These are phyloP conservation scores for Polia nebulosa DNA, from an alignment of 2,888 invertebrate species.

Conservation along the genomic window DNA sequence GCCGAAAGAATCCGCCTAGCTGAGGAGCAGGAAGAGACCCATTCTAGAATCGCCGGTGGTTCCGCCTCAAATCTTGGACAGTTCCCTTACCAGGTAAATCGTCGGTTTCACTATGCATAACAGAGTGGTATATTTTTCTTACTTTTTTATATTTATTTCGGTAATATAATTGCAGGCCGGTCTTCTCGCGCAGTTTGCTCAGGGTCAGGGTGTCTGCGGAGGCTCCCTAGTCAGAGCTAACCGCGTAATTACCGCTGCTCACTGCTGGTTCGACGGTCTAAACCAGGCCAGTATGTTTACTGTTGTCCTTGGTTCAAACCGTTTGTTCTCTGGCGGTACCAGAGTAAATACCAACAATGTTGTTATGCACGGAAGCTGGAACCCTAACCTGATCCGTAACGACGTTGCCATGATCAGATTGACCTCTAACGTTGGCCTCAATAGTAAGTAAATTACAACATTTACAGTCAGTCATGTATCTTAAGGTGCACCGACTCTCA, in stretches of 20 bases:
- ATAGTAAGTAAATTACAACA: conserved; percentile 19
- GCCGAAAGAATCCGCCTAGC: conserved; percentile 60
- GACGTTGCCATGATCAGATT: conserved; percentile 76
- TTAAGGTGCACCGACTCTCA: background rate
- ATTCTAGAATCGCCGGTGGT: conserved; percentile 68
- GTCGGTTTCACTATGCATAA: background rate
- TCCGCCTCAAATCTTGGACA: conserved; percentile 51
- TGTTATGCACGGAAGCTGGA: too few species aligned
- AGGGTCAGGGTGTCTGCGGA: conserved; percentile 74
- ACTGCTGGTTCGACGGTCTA: too few species aligned
- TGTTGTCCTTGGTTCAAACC: too few species aligned
- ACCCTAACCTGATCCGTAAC: too few species aligned
- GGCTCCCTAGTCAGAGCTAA: conserved; percentile 71
- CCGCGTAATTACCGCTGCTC: conserved; percentile 74
- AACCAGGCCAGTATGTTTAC: too few species aligned
- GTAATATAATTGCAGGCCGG: conserved; percentile 50
- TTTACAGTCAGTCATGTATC: background rate
- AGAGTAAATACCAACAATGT: too few species aligned
- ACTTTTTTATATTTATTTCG: background rate
- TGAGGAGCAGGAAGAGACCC: conserved; percentile 39
- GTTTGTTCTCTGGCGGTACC: too few species aligned
- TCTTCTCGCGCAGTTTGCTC: conserved; percentile 40
- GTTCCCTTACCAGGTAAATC: conserved; percentile 67
- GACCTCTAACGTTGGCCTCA: background rate
- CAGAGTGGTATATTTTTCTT: too few species aligned